phyloP scores from a whole-genome alignment of 2,113 vertebrate genomes.

The Malurus melanocephalus region DNA sequence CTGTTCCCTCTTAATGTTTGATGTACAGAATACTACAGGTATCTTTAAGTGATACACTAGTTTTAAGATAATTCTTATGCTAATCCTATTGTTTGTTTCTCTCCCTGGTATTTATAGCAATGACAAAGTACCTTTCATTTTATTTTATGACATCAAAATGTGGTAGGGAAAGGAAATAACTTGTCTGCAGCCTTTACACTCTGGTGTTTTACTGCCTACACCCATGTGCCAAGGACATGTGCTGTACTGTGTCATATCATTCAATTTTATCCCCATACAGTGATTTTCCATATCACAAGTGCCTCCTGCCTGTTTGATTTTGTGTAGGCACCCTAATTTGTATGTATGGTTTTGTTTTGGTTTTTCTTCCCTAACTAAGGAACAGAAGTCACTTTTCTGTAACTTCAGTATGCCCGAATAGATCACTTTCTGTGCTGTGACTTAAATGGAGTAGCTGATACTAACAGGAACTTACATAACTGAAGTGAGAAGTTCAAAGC shows the following conservation, averaged over 20 bases:
- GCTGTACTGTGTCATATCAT: background rate
- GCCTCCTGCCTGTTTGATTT: background rate
- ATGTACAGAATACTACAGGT: background rate
- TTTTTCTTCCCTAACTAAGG: background rate
- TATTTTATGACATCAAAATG: slow-evolving; percentile 11
- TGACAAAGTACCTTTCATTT: background rate
- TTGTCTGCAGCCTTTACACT: background rate
- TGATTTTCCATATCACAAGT: background rate
- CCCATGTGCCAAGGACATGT: background rate
- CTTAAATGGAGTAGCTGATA: background rate
- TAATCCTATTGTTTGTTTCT: background rate
- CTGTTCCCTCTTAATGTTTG: background rate
- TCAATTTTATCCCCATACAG: background rate
- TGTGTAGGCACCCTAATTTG: background rate
- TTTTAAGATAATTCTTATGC: background rate
- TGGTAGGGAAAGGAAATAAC: background rate
- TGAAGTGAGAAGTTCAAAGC: background rate
- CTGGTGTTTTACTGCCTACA: background rate
- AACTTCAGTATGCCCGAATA: background rate
- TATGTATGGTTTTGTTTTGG: background rate
- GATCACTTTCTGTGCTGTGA: background rate
- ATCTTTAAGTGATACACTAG: background rate
- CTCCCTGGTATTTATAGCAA: background rate
- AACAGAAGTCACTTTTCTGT: background rate
- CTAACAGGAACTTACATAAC: background rate